Evolutionary conservation across 2,797 vertebrate species (phyloP), one percentile per base, ranked within the genome.

Genomic region (Brachyalestes nurse): DNA sequence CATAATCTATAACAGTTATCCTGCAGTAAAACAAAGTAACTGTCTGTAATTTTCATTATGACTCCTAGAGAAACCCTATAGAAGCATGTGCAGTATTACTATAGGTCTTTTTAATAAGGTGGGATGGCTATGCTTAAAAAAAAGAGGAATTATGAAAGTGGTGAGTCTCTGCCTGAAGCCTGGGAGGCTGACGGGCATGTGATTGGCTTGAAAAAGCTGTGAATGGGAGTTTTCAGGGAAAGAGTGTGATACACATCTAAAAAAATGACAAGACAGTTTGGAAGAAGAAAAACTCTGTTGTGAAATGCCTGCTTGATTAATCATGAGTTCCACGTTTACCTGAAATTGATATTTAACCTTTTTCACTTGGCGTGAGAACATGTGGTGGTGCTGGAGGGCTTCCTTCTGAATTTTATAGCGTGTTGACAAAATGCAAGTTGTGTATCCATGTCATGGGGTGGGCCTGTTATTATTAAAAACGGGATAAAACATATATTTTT

Each of bases 161-260:
- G 9, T 42, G 42, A 17, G 72, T 2, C 12, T 21, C 10, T 77
- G 69, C 85, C 86, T 19, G 47, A 49, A 79, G 76, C 64, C 47
- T 77, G 65, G 45, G 25, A 69, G 28, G 28, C 53, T 81, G 76
- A 85, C 78, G 14, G 61, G 1, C 88, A 91, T 91, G 90, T 92
- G 89, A 89, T 79, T 38, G 69, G 75, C 42, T 10, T 60, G 9
- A 77, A 77, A 66, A 57, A 5, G 25, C n/a, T 47, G n/a, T 80
- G 45, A 88, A 91, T 85, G 82, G 80, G 81, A 86, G 83, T 89
- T 85, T 88, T 92, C 84, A 85, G 17, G 13, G 40, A 58, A 7
- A 34, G 25, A 12, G 42, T 76, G n/a, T 45, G 47, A 71, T 72
- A 65, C 21, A 57, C 21, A 76, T 81, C 28, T 53, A 49, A 55